Percentiles rank a stretch among this genome's conserved stretches.
Conservation (phyloP, 2,113 vertebrate genomes). For the Equus quagga region DNA sequence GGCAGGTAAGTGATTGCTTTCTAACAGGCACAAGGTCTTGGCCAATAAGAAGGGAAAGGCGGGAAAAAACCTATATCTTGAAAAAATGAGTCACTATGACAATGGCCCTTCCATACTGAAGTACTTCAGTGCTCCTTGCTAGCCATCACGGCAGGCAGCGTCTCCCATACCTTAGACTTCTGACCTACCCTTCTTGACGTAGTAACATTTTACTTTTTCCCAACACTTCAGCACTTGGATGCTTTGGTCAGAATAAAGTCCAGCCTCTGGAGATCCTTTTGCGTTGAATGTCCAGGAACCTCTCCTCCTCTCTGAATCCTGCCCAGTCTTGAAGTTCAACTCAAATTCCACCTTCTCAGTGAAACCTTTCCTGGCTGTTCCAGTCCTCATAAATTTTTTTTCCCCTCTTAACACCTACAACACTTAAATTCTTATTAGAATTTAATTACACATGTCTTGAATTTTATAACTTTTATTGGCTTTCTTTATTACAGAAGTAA, state of each 20-base stretch:
- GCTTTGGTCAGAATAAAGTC: neutral
- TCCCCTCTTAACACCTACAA: slow-evolving; percentile 47
- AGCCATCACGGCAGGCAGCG: neutral
- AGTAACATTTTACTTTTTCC: neutral
- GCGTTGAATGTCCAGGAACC: neutral
- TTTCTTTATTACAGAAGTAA: slow-evolving; percentile 70
- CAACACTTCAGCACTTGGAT: neutral
- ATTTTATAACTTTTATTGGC: slow-evolving; percentile 74
- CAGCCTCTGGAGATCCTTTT: neutral
- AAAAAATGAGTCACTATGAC: neutral
- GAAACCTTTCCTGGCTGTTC: slow-evolving; percentile 49
- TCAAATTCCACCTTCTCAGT: slow-evolving; percentile 42
- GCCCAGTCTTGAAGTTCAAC: neutral
- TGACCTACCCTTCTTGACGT: neutral
- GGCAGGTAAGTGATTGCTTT: neutral
- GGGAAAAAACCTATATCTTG: neutral
- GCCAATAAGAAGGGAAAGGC: neutral
- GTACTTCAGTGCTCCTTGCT: neutral
- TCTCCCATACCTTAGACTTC: neutral
- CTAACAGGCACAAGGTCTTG: neutral
- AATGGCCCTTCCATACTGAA: too few species aligned
- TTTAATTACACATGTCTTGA: slow-evolving; percentile 73
- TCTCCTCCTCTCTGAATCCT: neutral
- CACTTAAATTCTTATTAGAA: slow-evolving; percentile 72
- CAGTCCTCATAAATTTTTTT: slow-evolving; percentile 20